phyloP scores from a whole-genome alignment of 2,888 invertebrate genomes.

The Celastrina argiolus region DNA sequence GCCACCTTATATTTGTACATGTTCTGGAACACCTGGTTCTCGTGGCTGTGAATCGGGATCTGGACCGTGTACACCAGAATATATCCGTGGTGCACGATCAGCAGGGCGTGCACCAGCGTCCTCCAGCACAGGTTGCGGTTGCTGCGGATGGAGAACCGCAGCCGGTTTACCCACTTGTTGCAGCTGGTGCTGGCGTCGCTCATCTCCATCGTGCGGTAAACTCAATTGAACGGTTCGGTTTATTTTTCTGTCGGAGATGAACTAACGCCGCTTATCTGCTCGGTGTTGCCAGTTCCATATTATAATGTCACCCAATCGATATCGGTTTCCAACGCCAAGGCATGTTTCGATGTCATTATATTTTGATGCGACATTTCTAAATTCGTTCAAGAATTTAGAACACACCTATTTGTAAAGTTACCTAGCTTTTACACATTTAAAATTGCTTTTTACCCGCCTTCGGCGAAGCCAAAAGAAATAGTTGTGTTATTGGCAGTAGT shows the following conservation, averaged over 20 bases:
- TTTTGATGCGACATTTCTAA: too few species aligned
- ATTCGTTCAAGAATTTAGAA: too few species aligned
- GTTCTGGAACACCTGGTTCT: constrained; percentile 3
- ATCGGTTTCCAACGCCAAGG: neutral
- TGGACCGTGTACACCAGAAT: neutral
- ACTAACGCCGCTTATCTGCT: neutral
- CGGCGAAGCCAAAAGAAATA: too few species aligned
- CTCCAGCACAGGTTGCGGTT: neutral
- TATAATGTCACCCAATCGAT: neutral
- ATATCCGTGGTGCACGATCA: neutral
- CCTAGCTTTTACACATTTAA: too few species aligned
- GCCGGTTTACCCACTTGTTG: neutral
- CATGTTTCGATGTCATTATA: too few species aligned
- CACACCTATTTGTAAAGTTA: too few species aligned
- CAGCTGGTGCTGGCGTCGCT: neutral
- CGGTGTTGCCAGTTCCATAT: constrained; percentile 4
- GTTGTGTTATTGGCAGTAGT: too few species aligned
- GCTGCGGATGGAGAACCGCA: neutral
- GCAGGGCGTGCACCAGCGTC: neutral
- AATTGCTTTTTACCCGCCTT: too few species aligned
- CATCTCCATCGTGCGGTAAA: neutral
- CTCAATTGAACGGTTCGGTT: neutral
- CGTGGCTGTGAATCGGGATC: neutral
- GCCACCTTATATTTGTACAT: constrained; percentile 11
- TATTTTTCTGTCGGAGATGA: neutral